These are phyloP conservation scores for Pitta sordida DNA, from an alignment of 2,113 vertebrate species.

Conservation along the genomic window DNA sequence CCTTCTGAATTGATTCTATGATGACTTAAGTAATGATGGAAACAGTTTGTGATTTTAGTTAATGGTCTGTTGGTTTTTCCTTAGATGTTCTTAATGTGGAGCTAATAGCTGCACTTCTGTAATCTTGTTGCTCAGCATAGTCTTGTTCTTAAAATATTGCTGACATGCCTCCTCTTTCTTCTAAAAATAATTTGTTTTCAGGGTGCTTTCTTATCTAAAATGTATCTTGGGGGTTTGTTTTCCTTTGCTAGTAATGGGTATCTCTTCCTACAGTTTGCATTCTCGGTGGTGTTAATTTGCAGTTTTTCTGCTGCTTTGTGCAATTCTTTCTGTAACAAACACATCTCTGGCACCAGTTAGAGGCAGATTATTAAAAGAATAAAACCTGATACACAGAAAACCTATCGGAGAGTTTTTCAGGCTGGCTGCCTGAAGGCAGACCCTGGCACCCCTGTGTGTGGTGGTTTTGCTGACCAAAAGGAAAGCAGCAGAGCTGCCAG, in stretches of 20 bases:
- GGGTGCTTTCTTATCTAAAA: neutral
- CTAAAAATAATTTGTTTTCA: neutral
- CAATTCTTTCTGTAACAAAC: neutral
- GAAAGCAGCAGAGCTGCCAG: rapidly evolving
- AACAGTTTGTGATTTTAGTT: neutral
- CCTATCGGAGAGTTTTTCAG: neutral
- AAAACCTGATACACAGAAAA: neutral
- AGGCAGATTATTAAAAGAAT: neutral
- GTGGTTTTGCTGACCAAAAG: neutral
- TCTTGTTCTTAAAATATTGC: neutral
- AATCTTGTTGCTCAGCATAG: neutral
- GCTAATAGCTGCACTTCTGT: neutral
- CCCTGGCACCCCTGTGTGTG: rapidly evolving
- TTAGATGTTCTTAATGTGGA: neutral
- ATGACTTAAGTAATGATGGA: neutral
- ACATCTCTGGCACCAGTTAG: neutral
- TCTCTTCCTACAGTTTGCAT: neutral
- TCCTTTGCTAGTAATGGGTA: neutral
- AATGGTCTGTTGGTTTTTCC: neutral
- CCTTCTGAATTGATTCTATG: neutral
- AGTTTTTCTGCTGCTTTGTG: neutral
- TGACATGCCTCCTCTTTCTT: neutral
- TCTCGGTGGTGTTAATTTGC: conserved; percentile 6
- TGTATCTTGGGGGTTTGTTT: neutral
- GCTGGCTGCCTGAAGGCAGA: neutral